phyloP scores from a whole-genome alignment of 1,140 invertebrate species.

The Anoplolepis gracilipes region DNA sequence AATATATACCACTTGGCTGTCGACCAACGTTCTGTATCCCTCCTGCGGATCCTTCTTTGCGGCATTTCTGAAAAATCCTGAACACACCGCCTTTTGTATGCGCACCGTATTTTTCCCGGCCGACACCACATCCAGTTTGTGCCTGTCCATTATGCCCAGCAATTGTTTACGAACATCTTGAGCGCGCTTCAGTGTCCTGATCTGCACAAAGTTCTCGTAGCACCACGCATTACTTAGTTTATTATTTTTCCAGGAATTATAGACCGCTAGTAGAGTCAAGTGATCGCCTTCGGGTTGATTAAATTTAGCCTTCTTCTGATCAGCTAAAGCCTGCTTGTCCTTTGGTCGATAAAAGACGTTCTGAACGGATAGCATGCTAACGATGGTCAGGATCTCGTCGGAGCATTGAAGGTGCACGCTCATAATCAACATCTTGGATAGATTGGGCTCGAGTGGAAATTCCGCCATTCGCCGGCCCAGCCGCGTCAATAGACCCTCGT shows the following conservation, averaged over 20 bases:
- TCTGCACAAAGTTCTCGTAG: conserved; percentile 99
- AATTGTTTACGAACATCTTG: conserved; percentile 99
- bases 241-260: conserved; percentile 99
- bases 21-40: conserved; percentile 98
- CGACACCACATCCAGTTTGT: conserved; percentile 98
- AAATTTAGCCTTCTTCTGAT: conserved; percentile 99
- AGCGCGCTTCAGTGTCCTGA: conserved; percentile 97
- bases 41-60: conserved; percentile 99
- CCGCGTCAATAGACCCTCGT: conserved; percentile 97
- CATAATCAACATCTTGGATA: conserved; percentile 99
- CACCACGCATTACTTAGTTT: conserved; percentile 99
- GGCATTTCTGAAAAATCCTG: conserved; percentile 99
- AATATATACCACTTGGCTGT: conserved; percentile 99
- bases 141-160: conserved; percentile 99
- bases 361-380: conserved; percentile 99
- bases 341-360: conserved; percentile 99
- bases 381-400: conserved; percentile 99
- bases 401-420: conserved; percentile 99
- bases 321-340: conserved; percentile 99
- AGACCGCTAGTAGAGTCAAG: conserved; percentile 98
- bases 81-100: conserved; percentile 99
- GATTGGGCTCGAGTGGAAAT: conserved; percentile 98
- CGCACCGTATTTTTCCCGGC: conserved; percentile 98
- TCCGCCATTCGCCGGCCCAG: conserved; percentile 99
- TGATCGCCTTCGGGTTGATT: conserved; percentile 99